Evolutionary conservation across 2,113 vertebrate species (phyloP).

Genomic region (Propithecus coquereli): DNA sequence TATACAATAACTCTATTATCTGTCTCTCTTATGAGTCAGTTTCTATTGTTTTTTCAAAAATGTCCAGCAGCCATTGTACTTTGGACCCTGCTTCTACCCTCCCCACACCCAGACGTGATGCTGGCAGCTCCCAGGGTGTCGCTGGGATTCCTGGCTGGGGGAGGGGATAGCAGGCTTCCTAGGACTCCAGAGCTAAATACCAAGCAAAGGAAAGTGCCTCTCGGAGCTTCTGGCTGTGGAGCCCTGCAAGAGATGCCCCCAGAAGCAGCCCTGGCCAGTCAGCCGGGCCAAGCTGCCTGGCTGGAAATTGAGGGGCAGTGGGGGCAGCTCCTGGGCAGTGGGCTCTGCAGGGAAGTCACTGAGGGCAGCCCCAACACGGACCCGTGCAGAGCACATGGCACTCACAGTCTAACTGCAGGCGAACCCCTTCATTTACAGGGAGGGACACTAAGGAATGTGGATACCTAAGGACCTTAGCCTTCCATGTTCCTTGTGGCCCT

Average conservation of each 20-base stretch:
- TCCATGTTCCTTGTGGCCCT: background rate
- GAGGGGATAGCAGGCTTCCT: background rate
- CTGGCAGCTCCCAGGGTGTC: background rate
- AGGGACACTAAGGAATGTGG: background rate
- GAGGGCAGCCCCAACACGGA: background rate
- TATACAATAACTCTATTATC: background rate
- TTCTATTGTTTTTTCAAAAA: background rate
- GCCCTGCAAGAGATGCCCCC: background rate
- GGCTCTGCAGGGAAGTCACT: background rate
- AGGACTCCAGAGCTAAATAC: background rate
- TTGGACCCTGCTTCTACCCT: background rate
- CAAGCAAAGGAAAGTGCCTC: background rate
- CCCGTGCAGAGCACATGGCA: background rate
- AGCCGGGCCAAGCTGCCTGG: background rate
- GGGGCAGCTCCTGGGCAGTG: too few relatives aligned
- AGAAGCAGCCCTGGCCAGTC: background rate
- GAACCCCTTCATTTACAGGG: background rate
- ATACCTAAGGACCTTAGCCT: background rate
- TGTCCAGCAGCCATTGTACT: background rate
- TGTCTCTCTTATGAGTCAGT: background rate
- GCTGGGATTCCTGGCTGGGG: background rate
- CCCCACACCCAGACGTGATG: background rate
- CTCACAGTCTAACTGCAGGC: background rate
- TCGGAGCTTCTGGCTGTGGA: background rate
- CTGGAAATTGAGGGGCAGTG: background rate